Evolutionary conservation across 2,113 vertebrate genomes (phyloP).

Genomic region (Riparia riparia): DNA sequence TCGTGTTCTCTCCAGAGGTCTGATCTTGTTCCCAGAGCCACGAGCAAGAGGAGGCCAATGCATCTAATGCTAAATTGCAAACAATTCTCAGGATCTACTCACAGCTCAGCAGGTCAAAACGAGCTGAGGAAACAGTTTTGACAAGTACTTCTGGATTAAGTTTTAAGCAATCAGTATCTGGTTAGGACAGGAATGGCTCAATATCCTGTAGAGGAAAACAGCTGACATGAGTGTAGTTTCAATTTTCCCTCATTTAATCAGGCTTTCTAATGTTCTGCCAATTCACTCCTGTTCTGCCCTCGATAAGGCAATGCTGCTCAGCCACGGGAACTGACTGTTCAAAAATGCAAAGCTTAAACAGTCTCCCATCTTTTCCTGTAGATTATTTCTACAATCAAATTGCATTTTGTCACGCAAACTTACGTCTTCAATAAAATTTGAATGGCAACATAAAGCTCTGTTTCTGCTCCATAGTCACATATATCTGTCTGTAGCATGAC

Average conservation of each 20-base stretch:
- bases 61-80: constrained; percentile 24
- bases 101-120: constrained; percentile 77
- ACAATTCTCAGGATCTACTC: constrained; percentile 69
- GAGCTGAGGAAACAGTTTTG: constrained; percentile 79
- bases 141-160: constrained; percentile 81
- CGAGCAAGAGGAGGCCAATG: not conserved
- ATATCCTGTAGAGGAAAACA: constrained; percentile 88
- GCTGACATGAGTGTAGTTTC: constrained; percentile 79
- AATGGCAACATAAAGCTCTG: not conserved
- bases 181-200: constrained; percentile 83
- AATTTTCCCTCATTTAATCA: constrained; percentile 81
- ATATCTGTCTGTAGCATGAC: not conserved
- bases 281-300: constrained; percentile 71
- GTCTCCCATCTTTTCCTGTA: constrained; percentile 70
- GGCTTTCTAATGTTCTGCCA: constrained; percentile 83
- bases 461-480: not conserved
- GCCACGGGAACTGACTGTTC: constrained; percentile 73
- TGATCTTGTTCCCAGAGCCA: constrained; percentile 25
- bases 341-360: constrained; percentile 49
- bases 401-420: constrained; percentile 57
- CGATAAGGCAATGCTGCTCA: constrained; percentile 57
- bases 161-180: constrained; percentile 86
- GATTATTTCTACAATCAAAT: constrained; percentile 56
- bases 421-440: not conserved
- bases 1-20: not conserved